Evolutionary conservation across 2,888 invertebrate genomes (phyloP).

Genomic region (Zaprionus lineosus): DNA sequence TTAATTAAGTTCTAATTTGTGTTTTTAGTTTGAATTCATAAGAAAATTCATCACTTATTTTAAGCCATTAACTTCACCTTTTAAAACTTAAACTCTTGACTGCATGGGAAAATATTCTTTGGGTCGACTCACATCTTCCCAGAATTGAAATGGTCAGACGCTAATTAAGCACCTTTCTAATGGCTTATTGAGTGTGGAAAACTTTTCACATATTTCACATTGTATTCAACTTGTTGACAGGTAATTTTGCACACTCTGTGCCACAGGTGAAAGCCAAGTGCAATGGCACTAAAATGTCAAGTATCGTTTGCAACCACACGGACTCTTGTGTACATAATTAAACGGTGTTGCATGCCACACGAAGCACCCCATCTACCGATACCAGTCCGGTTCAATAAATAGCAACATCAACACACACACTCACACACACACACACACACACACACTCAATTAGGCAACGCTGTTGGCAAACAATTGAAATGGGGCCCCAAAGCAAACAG

Average conservation of each 20-base stretch:
- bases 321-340: conserved; percentile 48
- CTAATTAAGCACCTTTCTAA: no score
- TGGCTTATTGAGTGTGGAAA: no score
- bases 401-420: conserved; percentile 51
- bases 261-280: conserved; percentile 27
- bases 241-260: conserved; percentile 30
- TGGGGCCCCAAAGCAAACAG: conserved; percentile 42
- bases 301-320: conserved; percentile 8
- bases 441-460: conserved; percentile 61
- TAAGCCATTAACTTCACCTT: no score
- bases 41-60: no score
- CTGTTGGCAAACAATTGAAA: conserved; percentile 55
- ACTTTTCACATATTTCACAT: conserved; percentile 39
- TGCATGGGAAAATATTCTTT: no score
- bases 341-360: conserved; percentile 46
- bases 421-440: no score
- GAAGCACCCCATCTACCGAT: neutral
- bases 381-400: conserved; percentile 44
- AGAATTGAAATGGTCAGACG: no score
- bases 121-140: no score
- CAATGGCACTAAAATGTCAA: conserved; percentile 1
- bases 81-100: no score
- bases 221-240: conserved; percentile 50
- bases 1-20: no score
- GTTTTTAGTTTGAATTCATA: no score